Conservation (phyloP, 2,888 invertebrate species). For the Eupithecia exiguata region DNA sequence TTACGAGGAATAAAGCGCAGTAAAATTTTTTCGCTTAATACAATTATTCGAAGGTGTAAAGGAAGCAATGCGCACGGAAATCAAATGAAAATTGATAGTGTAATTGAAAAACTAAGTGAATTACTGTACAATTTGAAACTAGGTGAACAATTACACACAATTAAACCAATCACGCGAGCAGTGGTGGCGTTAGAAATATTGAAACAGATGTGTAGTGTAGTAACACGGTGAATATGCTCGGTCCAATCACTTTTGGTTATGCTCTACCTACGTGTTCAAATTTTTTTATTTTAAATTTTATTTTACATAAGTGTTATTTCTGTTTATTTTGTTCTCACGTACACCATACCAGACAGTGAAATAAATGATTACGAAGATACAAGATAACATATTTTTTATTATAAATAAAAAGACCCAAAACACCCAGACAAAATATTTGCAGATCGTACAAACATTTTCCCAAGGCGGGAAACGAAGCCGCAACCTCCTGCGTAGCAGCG, state of each 20-base stretch:
- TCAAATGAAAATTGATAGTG: background rate
- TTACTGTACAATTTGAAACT: slow-evolving; percentile 25
- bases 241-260: background rate
- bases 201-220: slow-evolving; percentile 12
- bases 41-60: background rate
- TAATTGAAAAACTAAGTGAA: slow-evolving; percentile 32
- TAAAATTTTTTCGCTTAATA: background rate
- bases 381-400: too few species aligned
- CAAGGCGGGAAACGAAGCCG: too few species aligned
- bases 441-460: too few species aligned
- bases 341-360: background rate
- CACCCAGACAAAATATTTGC: too few species aligned
- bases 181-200: slow-evolving; percentile 17
- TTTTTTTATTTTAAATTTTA: too few species aligned
- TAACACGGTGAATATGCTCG: background rate
- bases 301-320: background rate
- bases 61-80: background rate
- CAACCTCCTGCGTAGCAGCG: too few species aligned
- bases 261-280: background rate
- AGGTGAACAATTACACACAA: slow-evolving; percentile 30
- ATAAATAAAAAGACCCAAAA: too few species aligned
- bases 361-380: background rate
- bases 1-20: background rate
- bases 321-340: background rate
- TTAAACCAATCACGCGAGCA: slow-evolving; percentile 28